Evolutionary conservation across 30 jellyfish, hydroid and myxozoan species (phyloP).

Genomic region (Cassiopea andromeda): DNA sequence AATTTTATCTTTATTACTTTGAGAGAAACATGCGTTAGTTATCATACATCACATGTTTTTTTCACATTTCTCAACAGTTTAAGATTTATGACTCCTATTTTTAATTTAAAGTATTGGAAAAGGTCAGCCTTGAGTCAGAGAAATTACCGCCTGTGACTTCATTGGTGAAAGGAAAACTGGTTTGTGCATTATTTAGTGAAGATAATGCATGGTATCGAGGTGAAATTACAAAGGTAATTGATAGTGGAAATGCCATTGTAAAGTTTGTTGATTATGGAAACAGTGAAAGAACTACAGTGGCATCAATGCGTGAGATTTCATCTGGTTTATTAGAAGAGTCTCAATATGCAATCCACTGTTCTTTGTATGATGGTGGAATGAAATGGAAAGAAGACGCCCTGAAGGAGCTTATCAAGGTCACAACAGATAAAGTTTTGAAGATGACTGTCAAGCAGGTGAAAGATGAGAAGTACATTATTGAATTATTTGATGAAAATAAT

Average conservation of each 20-base stretch:
- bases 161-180: conserved; percentile 3
- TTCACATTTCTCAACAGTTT: not conserved
- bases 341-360: conserved; percentile 41
- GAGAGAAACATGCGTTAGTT: no score
- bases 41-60: not conserved
- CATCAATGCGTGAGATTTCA: conserved; percentile 31
- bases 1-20: no score
- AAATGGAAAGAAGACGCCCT: conserved; percentile 63
- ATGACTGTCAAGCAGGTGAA: conserved; percentile 56
- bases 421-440: conserved; percentile 61
- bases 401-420: conserved; percentile 45
- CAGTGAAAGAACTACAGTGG: conserved; percentile 10
- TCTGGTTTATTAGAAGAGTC: conserved; percentile 40
- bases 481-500: conserved; percentile 36
- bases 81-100: not conserved
- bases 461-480: conserved; percentile 50
- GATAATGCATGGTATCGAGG: conserved; percentile 84
- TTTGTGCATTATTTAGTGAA: conserved; percentile 54
- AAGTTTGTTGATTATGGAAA: conserved; percentile 79
- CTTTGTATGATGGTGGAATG: conserved; percentile 20
- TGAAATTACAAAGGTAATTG: conserved; percentile 17
- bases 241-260: conserved; percentile 30
- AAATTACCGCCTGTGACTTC: conserved; percentile 5
- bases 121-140: conserved; percentile 1
- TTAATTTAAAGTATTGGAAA: conserved; percentile 22